Evolutionary conservation across 2,113 vertebrate genomes (phyloP), one percentile per base, ranked within the genome.

Genomic region (Phylloscopus trochiloides): DNA sequence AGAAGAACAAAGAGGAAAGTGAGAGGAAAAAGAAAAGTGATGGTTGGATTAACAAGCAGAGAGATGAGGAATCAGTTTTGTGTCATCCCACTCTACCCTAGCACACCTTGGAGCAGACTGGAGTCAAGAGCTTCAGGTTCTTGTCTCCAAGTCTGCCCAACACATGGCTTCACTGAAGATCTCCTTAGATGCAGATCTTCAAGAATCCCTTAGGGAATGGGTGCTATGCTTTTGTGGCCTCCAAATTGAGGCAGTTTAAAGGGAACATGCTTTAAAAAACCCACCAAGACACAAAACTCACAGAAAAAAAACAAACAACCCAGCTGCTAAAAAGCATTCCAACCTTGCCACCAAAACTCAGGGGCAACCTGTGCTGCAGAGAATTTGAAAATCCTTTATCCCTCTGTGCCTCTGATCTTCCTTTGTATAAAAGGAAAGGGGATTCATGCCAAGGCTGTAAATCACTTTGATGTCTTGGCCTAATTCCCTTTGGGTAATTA

Each of bases 381-480:
- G 73, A 78, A 73, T 67, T 71, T 92, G 54, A 93, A 93, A 94
- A 84, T 40, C 79, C 50, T 83, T 90, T 24, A 70, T 94, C 90
- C 85, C 72, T 88, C 91, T 36, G 20, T 25, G 84, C 59, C 79
- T 96, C 92, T 90, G 88, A 94, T 96, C 84, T 95, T 77, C 50
- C 81, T 80, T 7, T 88, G 40, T 68, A 81, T 78, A 68, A 96
- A 95, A 93, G 71, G 54, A 70, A 94, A 91, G 85, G 77, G 82
- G 80, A 93, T 91, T 88, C 75, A 45, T 71, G 76, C 92, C 96
- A 94, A 78, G 71, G 83, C 83, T 96, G 85, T 96, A 95, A 95
- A 96, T 92, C 90, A 95, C 92, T 92, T 95, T 95, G 95, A 96
- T 83, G 94, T 93, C 96, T 94, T 93, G 94, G 90, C 79, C 82